Base-by-base conservation (phyloP, 2,888 invertebrate species). In the Pammene aurita region DNA sequence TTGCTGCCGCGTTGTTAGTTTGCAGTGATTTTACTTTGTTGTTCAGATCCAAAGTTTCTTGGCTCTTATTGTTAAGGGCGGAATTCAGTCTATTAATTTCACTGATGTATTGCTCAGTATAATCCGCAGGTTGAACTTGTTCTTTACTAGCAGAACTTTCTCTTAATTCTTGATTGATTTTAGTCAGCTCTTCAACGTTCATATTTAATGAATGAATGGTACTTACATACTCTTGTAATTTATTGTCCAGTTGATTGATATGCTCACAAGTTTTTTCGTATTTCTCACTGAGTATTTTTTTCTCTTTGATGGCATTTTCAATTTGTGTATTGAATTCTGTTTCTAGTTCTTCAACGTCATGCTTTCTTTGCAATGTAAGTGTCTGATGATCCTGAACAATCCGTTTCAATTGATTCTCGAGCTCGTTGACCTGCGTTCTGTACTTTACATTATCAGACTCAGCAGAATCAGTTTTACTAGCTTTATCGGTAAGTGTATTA, bases 51-150 rank as follows among this genome's bases (percentile, higher is more conserved):
- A 84, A 82, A 65, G 94, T 90, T 74, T 93, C 89, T 42, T 89
- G 79, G 76, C 93, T 93, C 80, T 93, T 93, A 67, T 84, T 89
- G 44, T 88, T 88, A 2, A 94, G 77, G 44, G 93, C 74, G 64
- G 93, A 89, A 65, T 93, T 93, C 0, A 94, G 81, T 48, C 92
- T 93, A 75, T 94, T 94, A 75, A 94, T 94, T 84, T 94, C 94
- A 74, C 82, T 91, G 73, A 92, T 84, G 72, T 91, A 92, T 73
- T 92, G 92, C 68, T 92, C 92, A 7, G 92, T 92, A 75, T 91
- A 92, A 79, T 92, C 92, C 10, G 93, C 84, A 1, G 77, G 18
- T 58, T 72, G 64, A 52, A 54, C 67, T 52, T 79, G 76, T 55
- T 84, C 78, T 72, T 74, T 77, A 18, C 74, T 73, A 18, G 77